phyloP scores from a whole-genome alignment of 2,888 invertebrate species.

The Orchesellides sinensis region DNA sequence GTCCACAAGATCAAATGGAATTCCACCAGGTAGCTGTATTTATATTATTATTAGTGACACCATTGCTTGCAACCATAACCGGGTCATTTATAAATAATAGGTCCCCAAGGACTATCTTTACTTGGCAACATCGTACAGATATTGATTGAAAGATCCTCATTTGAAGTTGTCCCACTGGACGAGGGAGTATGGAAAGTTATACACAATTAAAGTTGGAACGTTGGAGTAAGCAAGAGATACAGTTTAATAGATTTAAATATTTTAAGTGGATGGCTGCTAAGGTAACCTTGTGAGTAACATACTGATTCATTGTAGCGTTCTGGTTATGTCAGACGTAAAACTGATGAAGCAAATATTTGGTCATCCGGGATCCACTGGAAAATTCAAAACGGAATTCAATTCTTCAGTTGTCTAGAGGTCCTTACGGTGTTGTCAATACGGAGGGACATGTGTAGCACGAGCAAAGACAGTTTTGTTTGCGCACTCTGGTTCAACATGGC shows the following conservation, averaged over 20 bases:
- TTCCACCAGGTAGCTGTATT: not conserved
- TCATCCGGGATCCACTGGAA: slow-evolving; percentile 17
- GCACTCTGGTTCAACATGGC: not conserved
- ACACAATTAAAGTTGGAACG: slow-evolving; percentile 14
- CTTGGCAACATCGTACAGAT: slow-evolving; percentile 31
- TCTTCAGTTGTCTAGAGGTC: slow-evolving; percentile 12
- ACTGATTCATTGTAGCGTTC: not conserved
- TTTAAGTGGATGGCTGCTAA: not conserved
- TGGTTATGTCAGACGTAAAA: slow-evolving; percentile 9
- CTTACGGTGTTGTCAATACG: slow-evolving; percentile 18
- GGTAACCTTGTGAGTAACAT: not conserved
- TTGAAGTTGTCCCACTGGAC: slow-evolving; percentile 25
- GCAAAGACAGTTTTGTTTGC: slow-evolving; percentile 9
- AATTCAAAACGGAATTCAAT: slow-evolving; percentile 15
- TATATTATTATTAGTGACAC: not conserved
- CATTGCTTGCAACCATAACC: not conserved
- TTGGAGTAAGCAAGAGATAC: not conserved
- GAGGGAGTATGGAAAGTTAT: slow-evolving; percentile 1
- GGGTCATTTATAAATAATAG: no score
- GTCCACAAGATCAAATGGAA: not conserved
- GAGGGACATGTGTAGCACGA: not conserved
- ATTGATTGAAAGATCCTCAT: slow-evolving; percentile 9
- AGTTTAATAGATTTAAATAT: no score
- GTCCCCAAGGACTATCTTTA: slow-evolving; percentile 24
- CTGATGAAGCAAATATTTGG: slow-evolving; percentile 15